Evolutionary conservation across 2,888 invertebrate species (phyloP).

Genomic region (Biston stratarius): DNA sequence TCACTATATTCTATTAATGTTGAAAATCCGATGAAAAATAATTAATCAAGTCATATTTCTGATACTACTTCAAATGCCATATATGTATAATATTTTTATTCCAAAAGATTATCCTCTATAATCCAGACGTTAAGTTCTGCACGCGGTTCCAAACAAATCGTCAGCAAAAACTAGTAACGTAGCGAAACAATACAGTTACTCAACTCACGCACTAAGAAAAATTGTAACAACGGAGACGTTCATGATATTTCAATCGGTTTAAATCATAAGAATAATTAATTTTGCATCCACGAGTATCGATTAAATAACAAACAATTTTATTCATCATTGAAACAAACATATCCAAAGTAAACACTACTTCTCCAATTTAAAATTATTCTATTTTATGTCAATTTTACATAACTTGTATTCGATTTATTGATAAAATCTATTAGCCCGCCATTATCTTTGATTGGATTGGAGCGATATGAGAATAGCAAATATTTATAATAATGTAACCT

Average conservation of each 20-base stretch:
- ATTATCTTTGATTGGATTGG: slow-evolving; percentile 2
- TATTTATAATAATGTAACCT: too few relatives aligned
- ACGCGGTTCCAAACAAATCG: slow-evolving; percentile 34
- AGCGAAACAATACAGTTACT: slow-evolving; percentile 29
- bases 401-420: background rate
- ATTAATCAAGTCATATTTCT: slow-evolving; percentile 7
- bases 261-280: too few relatives aligned
- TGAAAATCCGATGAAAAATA: background rate
- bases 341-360: background rate
- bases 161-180: slow-evolving; percentile 42
- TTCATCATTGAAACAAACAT: slow-evolving; percentile 5
- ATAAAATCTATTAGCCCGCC: slow-evolving; percentile 3
- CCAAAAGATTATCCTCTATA: slow-evolving; percentile 45
- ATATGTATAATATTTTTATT: slow-evolving; percentile 29
- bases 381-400: slow-evolving; percentile 8
- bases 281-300: too few relatives aligned
- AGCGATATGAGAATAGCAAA: slow-evolving; percentile 9
- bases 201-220: background rate
- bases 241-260: too few relatives aligned
- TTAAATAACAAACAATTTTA: background rate
- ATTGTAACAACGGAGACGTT: too few relatives aligned
- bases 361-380: background rate
- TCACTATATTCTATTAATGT: background rate
- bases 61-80: slow-evolving; percentile 1
- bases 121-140: slow-evolving; percentile 44